phyloP scores from a whole-genome alignment of 2,797 vertebrate species.

The Crypturellus tataupa region DNA sequence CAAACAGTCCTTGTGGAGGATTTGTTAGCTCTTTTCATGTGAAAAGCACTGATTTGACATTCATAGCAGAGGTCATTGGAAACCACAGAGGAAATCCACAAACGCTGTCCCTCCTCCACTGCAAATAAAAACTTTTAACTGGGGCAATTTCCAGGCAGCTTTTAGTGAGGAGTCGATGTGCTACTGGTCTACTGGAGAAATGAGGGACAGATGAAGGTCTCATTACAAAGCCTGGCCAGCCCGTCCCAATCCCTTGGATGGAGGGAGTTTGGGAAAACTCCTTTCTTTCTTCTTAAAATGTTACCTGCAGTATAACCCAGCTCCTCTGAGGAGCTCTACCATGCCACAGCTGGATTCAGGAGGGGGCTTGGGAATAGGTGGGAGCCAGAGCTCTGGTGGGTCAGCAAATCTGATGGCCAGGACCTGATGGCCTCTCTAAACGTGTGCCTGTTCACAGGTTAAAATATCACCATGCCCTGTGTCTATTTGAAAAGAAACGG shows the following conservation, averaged over 20 bases:
- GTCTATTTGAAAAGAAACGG: background rate
- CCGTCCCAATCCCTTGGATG: background rate
- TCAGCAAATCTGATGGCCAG: background rate
- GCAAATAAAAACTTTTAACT: constrained; percentile 11
- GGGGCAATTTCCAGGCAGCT: background rate
- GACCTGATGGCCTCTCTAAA: background rate
- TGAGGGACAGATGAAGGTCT: background rate
- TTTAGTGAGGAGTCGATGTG: background rate
- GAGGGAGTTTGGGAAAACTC: background rate
- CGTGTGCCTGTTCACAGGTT: background rate
- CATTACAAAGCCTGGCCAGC: background rate
- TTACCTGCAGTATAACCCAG: fast-evolving
- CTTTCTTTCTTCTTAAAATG: background rate
- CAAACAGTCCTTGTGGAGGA: background rate
- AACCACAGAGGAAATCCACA: constrained; percentile 17
- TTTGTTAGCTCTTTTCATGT: constrained; percentile 13
- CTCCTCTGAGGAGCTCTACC: background rate
- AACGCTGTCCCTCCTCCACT: background rate
- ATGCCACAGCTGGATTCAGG: background rate
- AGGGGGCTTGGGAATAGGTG: background rate
- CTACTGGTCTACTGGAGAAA: background rate
- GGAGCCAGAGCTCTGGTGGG: background rate
- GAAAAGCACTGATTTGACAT: background rate
- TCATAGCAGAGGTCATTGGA: constrained; percentile 33
- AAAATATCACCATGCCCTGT: fast-evolving